Evolutionary conservation across 2,888 invertebrate species (phyloP), one percentile per base, ranked within the genome.

Genomic region (Rosalia funebris): DNA sequence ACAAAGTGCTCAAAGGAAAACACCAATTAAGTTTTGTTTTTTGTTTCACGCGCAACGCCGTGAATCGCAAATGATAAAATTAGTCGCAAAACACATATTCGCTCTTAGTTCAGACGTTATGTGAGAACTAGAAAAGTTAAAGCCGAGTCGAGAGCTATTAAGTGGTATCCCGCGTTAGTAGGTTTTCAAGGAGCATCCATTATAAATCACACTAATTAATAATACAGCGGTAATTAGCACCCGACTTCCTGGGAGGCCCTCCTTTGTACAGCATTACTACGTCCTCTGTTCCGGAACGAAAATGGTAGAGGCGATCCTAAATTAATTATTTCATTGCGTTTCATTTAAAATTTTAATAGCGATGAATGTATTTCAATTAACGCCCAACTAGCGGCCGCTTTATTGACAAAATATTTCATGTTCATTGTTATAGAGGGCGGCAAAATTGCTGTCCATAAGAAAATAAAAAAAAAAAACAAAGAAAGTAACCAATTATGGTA

Each of bases 181-280:
- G 42, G 31, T 46, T 55, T 60, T 57, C 42, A 53, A 52, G 36
- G 19, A 46, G 57, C 66, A 42, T 64, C 60, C 70, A 68, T 70
- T 68, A 70, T 68, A 70, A 70, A 70, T 70, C 66, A 66, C 57
- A 11, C 63, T 68, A 66, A 70, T 77, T 75, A 74, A 75, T 73
- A 70, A 62, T 66, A 65, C 67, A 67, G 68, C 62, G 68, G 65
- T 70, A 66, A 70, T 59, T 68, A 65, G 58, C 48, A 42, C 16
- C 65, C 58, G 69, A 72, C 71, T 74, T 73, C 68, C 70, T n/a
- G 65, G 63, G 14, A 12, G 12, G 20, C 20, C 20, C 44, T 44
- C 2, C 10, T 25, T 19, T 25, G 20, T 5, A 15, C 39, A 37
- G 39, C 31, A 50, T 50, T 39, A 50, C 37, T 5, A 11, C 9